Evolutionary conservation across 2,888 invertebrate genomes (phyloP), one percentile per base, ranked within the genome.

Genomic region (Drosophila picticornis): DNA sequence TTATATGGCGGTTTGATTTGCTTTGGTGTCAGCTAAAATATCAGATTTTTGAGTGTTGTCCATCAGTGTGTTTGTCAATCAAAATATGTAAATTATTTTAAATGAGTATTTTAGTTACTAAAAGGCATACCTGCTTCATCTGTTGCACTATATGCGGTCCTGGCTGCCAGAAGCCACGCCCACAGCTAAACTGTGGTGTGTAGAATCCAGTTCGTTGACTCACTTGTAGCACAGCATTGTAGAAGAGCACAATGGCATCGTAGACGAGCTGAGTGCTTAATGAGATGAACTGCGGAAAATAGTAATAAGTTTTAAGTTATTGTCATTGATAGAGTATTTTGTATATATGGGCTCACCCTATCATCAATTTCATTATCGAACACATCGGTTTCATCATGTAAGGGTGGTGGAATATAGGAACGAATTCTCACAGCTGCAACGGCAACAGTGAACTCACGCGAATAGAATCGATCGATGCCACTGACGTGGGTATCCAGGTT

Each of bases 191-290:
- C 13, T 79, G 80, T 0, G 91, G 93, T 13, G 79, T 77, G 22
- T 84, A 81, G 36, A 87, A 91, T 1, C 75, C 73, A 1, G 72
- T 22, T 0, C 56, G 22, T 22, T 82, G 71, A 31, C 84, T 79
- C 10, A 91, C 43, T 46, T 80, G 75, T 0, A 75, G 96, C 0
- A 99, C 94, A 11, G 98, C 98, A 93, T 97, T 97, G 61, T 97
- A 97, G 93, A 98, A 98, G 75, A 99, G 94, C 92, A 97, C 96
- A 59, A 99, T 97, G 0, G 98, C 98, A 93, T 99, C 99, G 93
- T 98, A 98, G 95, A 98, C 97, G 75, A 99, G 72, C 60, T 91
- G 91, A 2, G 76, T 60, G n/a, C 40, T 71, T 31, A 91, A 19
- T 0, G 86, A 75, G 3, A 52, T 22, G 36, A 92, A 84, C 83